Percentiles rank a stretch among this genome's conserved stretches.
Evolutionary conservation across 2,888 invertebrate species (phyloP).

Genomic region (Phymatocera aterrima): DNA sequence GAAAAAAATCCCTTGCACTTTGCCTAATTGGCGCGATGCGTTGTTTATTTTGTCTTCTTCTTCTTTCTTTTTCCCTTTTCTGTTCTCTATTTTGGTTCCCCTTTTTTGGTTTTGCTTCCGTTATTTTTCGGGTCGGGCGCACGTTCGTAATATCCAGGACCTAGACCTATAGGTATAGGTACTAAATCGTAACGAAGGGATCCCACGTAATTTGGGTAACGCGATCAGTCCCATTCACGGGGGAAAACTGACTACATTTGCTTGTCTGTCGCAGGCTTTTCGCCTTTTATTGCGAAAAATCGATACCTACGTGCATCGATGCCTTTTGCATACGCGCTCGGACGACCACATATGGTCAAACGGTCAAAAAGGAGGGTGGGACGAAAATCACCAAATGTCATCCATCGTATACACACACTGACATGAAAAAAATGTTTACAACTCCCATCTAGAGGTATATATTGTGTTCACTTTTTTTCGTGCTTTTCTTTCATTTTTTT

Average conservation of each 20-base stretch:
- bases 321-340: slow-evolving; percentile 60
- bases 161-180: background rate
- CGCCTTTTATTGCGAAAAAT: slow-evolving; percentile 59
- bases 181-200: slow-evolving; percentile 17
- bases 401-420: background rate
- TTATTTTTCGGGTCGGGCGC: background rate
- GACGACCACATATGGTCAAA: slow-evolving; percentile 73
- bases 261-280: slow-evolving; percentile 49
- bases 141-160: background rate
- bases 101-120: background rate
- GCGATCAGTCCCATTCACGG: slow-evolving; percentile 57
- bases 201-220: slow-evolving; percentile 57
- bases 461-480: slow-evolving; percentile 4
- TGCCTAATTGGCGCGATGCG: slow-evolving; percentile 15
- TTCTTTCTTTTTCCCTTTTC: background rate
- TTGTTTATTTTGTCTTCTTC: background rate
- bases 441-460: slow-evolving; percentile 1
- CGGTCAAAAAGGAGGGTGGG: slow-evolving; percentile 72
- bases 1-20: background rate
- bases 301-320: slow-evolving; percentile 54
- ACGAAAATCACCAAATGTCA: slow-evolving; percentile 67
- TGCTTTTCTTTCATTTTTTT: background rate
- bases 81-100: background rate
- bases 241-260: slow-evolving; percentile 47
- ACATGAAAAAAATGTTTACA: slow-evolving; percentile 23